A percentile compares a stretch with the other conserved stretches of the same genome.
Conservation (phyloP, 2,113 vertebrate genomes). For the Thalassoma bifasciatum region DNA sequence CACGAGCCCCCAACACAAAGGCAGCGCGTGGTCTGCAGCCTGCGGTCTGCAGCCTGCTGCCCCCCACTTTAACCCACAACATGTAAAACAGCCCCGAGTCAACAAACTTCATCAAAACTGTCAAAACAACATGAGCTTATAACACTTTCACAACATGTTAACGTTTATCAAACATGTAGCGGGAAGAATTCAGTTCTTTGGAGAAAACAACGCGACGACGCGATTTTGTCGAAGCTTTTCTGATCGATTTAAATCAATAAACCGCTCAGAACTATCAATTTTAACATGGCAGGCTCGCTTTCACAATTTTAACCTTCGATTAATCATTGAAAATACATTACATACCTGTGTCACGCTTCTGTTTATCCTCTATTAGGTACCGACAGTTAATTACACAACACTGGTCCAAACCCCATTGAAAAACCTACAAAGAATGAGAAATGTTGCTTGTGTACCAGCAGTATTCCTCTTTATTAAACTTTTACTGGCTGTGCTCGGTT, state of each 20-base stretch:
- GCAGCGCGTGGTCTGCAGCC: conserved; percentile 44
- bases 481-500: fast-evolving
- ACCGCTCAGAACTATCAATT: neutral
- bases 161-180: too few species aligned
- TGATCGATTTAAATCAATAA: neutral
- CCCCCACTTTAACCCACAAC: neutral
- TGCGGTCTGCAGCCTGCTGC: conserved; percentile 15
- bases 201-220: neutral
- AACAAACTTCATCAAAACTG: too few species aligned
- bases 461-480: neutral
- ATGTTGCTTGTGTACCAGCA: neutral
- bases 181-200: neutral
- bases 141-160: too few species aligned
- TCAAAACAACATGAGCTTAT: too few species aligned
- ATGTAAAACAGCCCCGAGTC: neutral
- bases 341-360: too few species aligned
- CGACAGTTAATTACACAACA: neutral
- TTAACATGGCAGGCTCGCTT: neutral
- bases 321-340: neutral
- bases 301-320: too few species aligned
- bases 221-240: neutral
- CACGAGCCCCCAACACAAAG: conserved; percentile 37
- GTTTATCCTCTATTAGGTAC: neutral
- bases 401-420: neutral
- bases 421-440: neutral